Evolutionary conservation across 2,797 vertebrate genomes (phyloP).

Genomic region (Alcedo atthis): DNA sequence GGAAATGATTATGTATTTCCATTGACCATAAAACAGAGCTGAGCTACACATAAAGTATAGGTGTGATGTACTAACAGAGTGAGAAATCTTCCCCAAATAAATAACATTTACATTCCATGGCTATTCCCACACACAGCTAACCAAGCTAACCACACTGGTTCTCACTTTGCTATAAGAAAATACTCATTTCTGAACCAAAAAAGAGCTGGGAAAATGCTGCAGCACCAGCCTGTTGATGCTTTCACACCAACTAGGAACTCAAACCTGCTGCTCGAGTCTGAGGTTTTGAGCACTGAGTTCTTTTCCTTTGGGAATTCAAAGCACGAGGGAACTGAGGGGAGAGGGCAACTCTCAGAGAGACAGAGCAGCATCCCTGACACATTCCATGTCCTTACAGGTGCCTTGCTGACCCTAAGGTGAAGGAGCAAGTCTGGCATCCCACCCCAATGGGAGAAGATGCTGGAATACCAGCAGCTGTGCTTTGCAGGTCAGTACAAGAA

Average conservation of each 20-base stretch:
- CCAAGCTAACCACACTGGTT: not conserved
- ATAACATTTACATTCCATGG: not conserved
- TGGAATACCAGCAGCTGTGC: not conserved
- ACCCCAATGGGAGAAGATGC: not conserved
- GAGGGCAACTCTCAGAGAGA: not conserved
- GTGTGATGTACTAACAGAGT: not conserved
- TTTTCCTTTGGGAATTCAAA: not conserved
- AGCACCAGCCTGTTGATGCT: not conserved
- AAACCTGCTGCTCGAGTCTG: not conserved
- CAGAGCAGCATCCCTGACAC: not conserved
- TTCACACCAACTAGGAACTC: not conserved
- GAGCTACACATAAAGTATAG: not conserved
- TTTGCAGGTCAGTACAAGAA: not conserved
- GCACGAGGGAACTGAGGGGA: not conserved
- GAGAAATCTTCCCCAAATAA: not conserved
- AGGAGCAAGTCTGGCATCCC: not conserved
- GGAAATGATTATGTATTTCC: not conserved
- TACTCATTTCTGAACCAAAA: not conserved
- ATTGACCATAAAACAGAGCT: not conserved
- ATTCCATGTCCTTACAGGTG: not conserved
- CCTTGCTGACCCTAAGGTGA: fast-evolving
- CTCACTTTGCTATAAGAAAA: not conserved
- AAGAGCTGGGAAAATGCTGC: not conserved
- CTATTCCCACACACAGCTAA: not conserved
- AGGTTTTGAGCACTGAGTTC: not conserved